These are phyloP conservation scores for Hycleus phaleratus DNA, from an alignment of 1,140 invertebrate genomes.

Conservation along the genomic window DNA sequence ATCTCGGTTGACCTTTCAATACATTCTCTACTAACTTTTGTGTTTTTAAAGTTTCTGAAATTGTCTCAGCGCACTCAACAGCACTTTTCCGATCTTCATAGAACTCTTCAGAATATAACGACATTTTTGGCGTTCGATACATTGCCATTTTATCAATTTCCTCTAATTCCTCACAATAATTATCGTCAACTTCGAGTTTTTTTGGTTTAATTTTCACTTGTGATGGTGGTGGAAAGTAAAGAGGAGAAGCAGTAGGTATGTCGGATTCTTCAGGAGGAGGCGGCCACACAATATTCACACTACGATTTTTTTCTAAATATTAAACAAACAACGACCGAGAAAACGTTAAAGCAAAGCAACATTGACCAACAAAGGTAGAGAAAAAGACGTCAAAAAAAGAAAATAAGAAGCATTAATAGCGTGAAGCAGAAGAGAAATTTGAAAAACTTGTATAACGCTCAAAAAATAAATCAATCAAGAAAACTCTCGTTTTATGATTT, in stretches of 20 bases:
- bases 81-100: conserved; percentile 30
- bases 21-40: conserved; percentile 39
- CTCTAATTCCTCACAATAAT: conserved; percentile 20
- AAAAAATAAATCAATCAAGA: conserved; percentile 15
- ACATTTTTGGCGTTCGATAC: conserved; percentile 21
- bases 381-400: conserved; percentile 24
- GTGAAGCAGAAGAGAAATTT: background rate
- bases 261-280: conserved; percentile 40
- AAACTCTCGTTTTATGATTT: conserved; percentile 13
- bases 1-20: conserved; percentile 24
- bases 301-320: conserved; percentile 41
- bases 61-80: conserved; percentile 37
- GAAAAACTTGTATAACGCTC: conserved; percentile 5
- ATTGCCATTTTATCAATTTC: conserved; percentile 17
- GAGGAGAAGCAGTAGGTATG: conserved; percentile 35
- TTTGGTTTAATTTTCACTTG: conserved; percentile 24
- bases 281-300: conserved; percentile 56
- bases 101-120: conserved; percentile 36
- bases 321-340: conserved; percentile 8
- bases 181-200: conserved; percentile 14
- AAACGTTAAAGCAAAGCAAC: conserved; percentile 8
- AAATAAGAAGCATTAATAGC: conserved; percentile 22
- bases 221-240: conserved; percentile 37
- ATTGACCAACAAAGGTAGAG: conserved; percentile 16
- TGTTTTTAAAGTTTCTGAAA: conserved; percentile 35